phyloP scores from a whole-genome alignment of 2,113 vertebrate genomes.

The Tachysurus vachellii region DNA sequence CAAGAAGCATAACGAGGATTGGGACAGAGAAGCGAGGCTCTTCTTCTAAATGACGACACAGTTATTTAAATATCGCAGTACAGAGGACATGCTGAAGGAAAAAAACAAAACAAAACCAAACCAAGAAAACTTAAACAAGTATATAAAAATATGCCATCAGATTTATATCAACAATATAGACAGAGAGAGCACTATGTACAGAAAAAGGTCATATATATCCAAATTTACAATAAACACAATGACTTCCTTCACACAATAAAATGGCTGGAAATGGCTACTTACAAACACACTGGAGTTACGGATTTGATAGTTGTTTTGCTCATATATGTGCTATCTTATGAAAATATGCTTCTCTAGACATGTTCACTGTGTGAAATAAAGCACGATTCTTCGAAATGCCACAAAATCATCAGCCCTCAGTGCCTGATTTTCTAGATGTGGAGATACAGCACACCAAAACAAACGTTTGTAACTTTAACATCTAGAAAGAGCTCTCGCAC shows the following conservation, averaged over 20 bases:
- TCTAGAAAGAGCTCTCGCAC: background rate
- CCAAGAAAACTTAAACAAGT: conserved; percentile 68
- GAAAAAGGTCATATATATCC: conserved; percentile 74
- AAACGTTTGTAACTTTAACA: background rate
- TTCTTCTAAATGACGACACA: conserved; percentile 58
- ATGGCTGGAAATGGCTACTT: conserved; percentile 60
- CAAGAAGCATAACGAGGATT: conserved; percentile 70
- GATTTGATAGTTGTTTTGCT: background rate
- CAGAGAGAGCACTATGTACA: conserved; percentile 80
- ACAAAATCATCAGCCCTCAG: background rate
- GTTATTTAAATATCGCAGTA: conserved; percentile 70
- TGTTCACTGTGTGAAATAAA: background rate
- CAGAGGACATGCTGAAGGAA: conserved; percentile 58
- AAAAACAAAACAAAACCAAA: conserved; percentile 55
- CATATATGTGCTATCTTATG: conserved; percentile 20
- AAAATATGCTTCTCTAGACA: conserved; percentile 32
- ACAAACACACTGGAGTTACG: conserved; percentile 40
- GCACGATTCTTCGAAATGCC: background rate
- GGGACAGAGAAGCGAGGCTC: conserved; percentile 49
- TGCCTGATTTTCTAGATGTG: background rate
- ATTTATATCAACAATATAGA: conserved; percentile 81
- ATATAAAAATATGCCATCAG: conserved; percentile 88
- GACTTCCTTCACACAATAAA: conserved; percentile 63
- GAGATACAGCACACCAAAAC: background rate
- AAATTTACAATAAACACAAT: conserved; percentile 77